Evolutionary conservation across 2,113 vertebrate genomes (phyloP), one percentile per base, ranked within the genome.

Genomic region (Myrmecophaga tridactyla): DNA sequence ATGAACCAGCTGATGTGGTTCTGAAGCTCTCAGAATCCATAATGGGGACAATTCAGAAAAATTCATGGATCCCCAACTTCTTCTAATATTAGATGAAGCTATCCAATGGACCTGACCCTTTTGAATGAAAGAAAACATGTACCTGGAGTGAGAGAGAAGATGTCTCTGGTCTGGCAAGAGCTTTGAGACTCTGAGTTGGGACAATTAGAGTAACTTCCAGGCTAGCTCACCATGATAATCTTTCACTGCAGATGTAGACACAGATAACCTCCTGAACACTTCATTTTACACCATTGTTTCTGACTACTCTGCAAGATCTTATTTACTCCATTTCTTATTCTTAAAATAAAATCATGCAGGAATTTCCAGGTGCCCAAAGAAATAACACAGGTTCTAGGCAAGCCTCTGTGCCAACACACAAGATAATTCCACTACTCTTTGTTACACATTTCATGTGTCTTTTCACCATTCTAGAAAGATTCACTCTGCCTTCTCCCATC

Each of bases 61-160:
- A 27, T 4, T 39, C 4, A 39, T 25, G 25, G 36, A 36, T 43
- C 3, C 4, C 11, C 9, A 29, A 13, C 7, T 2, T 51, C 48
- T 51, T 63, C 1, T 29, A 1, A 1, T 48, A 11, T 7, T 70
- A 25, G 17, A 12, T 53, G 76, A 70, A 4, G 10, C 7, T n/a
- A 8, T 20, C 15, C 0, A 0, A 3, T 20, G 6, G 29, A 17
- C 31, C 29, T 20, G 6, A n/a, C n/a, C 41, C 43, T 4, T 70
- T 3, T 23, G 11, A 48, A 17, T 48, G 9, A 46, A 21, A 58
- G 65, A 17, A n/a, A 69, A 7, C 15, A 31, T 41, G 41, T 51
- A 1, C n/a, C 53, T 39, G 10, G 10, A 7, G 29, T 51, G 15
- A 77, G 0, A 11, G 43, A 43, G 77, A 17, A 65, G 53, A 14